phyloP scores from a whole-genome alignment of 2,888 invertebrate genomes.

The Eristalis intricaria region DNA sequence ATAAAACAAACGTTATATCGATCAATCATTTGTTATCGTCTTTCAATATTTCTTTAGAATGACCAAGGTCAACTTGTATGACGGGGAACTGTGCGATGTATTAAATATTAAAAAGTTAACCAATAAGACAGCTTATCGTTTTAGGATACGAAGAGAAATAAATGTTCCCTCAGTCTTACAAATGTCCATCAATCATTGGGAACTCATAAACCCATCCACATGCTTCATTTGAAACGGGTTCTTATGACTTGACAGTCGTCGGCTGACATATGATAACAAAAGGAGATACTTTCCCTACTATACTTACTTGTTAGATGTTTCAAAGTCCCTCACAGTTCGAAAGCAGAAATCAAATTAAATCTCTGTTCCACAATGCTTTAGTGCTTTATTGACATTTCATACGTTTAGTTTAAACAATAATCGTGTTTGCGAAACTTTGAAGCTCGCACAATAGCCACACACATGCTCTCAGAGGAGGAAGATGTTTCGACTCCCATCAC shows the following conservation, averaged over 20 bases:
- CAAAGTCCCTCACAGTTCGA: too few relatives aligned
- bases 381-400: not conserved
- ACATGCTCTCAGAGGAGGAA: not conserved
- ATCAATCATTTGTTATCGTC: not conserved
- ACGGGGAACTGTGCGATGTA: not conserved
- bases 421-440: slow-evolving; percentile 43
- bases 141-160: not conserved
- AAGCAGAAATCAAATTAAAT: too few relatives aligned
- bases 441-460: slow-evolving; percentile 8
- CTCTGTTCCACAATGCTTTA: too few relatives aligned
- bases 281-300: too few relatives aligned
- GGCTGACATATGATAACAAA: too few relatives aligned
- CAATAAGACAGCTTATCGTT: slow-evolving; percentile 3
- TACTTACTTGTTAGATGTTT: too few relatives aligned
- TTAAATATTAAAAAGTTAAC: not conserved
- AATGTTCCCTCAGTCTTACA: not conserved
- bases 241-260: too few relatives aligned
- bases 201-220: too few relatives aligned
- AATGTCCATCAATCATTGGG: slow-evolving; percentile 20
- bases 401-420: slow-evolving; percentile 33
- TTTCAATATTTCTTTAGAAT: not conserved
- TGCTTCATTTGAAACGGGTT: too few relatives aligned
- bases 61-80: not conserved
- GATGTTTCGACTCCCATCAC: not conserved
- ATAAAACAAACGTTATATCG: not conserved